phyloP scores from a whole-genome alignment of 2,888 invertebrate species.

The Rhagonycha lutea region DNA sequence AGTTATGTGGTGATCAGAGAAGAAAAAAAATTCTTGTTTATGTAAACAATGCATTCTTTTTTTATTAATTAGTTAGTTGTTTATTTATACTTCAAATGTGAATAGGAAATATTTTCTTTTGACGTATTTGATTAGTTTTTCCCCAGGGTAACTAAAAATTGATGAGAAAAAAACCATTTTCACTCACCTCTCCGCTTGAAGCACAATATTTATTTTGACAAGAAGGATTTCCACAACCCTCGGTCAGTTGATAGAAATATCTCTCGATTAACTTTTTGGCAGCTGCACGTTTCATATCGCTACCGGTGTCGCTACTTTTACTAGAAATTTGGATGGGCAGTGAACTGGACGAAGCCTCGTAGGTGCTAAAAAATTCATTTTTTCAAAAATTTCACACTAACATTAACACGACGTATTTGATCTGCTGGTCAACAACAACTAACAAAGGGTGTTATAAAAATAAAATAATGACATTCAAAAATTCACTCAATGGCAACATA shows the following conservation, averaged over 20 bases:
- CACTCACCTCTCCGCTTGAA: slow-evolving; percentile 79
- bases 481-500: slow-evolving; percentile 45
- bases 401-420: slow-evolving; percentile 1
- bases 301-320: slow-evolving; percentile 53
- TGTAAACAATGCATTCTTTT: background rate
- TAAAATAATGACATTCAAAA: slow-evolving; percentile 49
- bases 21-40: background rate
- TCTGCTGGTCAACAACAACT: slow-evolving; percentile 14
- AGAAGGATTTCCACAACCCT: slow-evolving; percentile 88
- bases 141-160: background rate
- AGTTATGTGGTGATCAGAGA: background rate
- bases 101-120: background rate
- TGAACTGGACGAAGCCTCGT: slow-evolving; percentile 53
- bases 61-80: background rate
- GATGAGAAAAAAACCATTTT: background rate
- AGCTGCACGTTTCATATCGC: slow-evolving; percentile 75
- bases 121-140: background rate
- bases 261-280: slow-evolving; percentile 87
- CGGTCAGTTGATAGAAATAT: slow-evolving; percentile 89
- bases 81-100: background rate
- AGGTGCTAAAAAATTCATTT: slow-evolving; percentile 41
- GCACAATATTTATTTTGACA: slow-evolving; percentile 89
- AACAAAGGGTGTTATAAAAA: slow-evolving; percentile 34
- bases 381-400: slow-evolving; percentile 4
- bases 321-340: slow-evolving; percentile 39